phyloP scores from a whole-genome alignment of 2,113 vertebrate species.

The Neodontobutis hainanensis region DNA sequence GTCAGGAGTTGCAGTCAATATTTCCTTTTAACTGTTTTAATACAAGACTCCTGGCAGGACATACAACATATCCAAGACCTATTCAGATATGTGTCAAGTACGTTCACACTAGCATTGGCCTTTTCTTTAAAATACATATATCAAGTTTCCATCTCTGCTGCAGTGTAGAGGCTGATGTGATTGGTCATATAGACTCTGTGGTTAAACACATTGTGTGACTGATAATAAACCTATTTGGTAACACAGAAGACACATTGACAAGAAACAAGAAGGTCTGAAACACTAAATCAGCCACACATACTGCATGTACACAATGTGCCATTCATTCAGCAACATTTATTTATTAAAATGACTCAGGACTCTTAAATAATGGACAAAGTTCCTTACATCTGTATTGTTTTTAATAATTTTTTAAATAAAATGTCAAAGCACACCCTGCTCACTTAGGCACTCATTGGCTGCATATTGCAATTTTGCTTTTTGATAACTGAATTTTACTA shows the following conservation, averaged over 20 bases:
- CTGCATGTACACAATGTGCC: not conserved
- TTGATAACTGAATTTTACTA: constrained; percentile 48
- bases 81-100: constrained; percentile 48
- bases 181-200: constrained; percentile 16
- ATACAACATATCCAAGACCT: constrained; percentile 55
- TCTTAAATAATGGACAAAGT: too few species aligned
- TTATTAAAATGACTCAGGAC: not conserved
- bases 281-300: not conserved
- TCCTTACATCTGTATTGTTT: too few species aligned
- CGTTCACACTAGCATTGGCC: constrained; percentile 33
- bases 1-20: constrained; percentile 46
- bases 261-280: not conserved
- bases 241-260: constrained; percentile 37
- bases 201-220: constrained; percentile 40
- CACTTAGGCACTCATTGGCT: constrained; percentile 9
- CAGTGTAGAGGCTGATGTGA: constrained; percentile 15
- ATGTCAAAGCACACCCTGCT: not conserved
- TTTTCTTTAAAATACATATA: constrained; percentile 34
- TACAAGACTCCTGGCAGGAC: constrained; percentile 44
- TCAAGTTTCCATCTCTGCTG: constrained; percentile 27
- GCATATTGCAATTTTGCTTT: constrained; percentile 3
- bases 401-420: constrained; percentile 9
- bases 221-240: constrained; percentile 37
- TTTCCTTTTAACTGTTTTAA: constrained; percentile 63
- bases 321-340: not conserved